These are phyloP conservation scores for Gadus chalcogrammus DNA, from an alignment of 2,113 vertebrate genomes.

Conservation along the genomic window DNA sequence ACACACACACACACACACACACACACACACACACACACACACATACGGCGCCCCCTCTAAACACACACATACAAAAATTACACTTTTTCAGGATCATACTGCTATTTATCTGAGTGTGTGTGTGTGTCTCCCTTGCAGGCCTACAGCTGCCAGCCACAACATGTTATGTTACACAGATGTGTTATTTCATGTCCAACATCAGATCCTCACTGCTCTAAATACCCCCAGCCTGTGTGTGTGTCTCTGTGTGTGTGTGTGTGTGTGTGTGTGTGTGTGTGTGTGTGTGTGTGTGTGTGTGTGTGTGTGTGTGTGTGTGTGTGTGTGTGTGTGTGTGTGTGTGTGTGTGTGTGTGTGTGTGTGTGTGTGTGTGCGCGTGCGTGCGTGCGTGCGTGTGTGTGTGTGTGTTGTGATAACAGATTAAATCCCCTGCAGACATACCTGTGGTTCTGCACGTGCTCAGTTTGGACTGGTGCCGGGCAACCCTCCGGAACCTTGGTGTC, in stretches of 20 bases:
- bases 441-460: constrained; percentile 23
- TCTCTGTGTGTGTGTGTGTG: not conserved
- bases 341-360: constrained; percentile 6
- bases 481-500: constrained; percentile 4
- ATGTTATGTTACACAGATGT: constrained; percentile 5
- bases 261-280: too few relatives aligned
- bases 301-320: too few relatives aligned
- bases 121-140: not conserved
- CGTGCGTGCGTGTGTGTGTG: too few relatives aligned
- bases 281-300: too few relatives aligned
- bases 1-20: too few relatives aligned
- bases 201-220: not conserved
- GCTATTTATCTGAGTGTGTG: constrained; percentile 7
- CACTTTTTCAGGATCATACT: not conserved
- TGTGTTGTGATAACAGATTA: not conserved
- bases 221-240: not conserved
- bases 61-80: constrained; percentile 13
- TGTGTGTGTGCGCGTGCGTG: too few relatives aligned
- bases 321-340: not conserved
- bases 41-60: not conserved
- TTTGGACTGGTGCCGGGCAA: constrained; percentile 10
- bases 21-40: constrained; percentile 20
- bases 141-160: constrained; percentile 4
- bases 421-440: constrained; percentile 24
- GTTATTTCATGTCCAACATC: constrained; percentile 1